A percentile compares a stretch with the other conserved stretches of the same genome.
Conservation (phyloP, 2,888 invertebrate genomes). For the Lasioglossum calceatum region DNA sequence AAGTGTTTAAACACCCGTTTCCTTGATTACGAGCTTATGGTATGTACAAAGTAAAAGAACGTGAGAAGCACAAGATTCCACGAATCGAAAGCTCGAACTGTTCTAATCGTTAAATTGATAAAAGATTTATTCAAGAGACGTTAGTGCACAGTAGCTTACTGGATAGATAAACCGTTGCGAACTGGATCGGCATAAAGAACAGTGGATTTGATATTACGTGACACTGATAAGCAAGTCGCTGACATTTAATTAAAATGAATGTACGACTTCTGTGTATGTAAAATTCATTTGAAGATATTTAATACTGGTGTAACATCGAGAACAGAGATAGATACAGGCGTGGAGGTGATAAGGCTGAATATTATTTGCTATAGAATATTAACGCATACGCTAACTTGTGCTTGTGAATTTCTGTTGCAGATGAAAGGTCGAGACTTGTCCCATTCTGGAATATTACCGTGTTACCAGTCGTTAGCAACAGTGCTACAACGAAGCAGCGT, state of each 20-base stretch:
- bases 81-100: background rate
- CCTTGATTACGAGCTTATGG: background rate
- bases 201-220: background rate
- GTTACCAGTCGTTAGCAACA: slow-evolving; percentile 5
- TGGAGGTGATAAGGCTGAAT: background rate
- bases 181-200: background rate
- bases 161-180: background rate
- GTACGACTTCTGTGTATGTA: background rate
- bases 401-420: background rate
- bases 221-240: background rate
- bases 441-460: slow-evolving; percentile 17
- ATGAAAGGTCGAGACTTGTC: background rate
- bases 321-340: background rate
- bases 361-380: background rate
- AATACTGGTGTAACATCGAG: background rate
- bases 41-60: background rate
- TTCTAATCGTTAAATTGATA: background rate
- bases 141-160: background rate
- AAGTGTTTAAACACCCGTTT: background rate
- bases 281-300: background rate
- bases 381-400: background rate
- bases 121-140: too few species aligned
- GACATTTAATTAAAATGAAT: background rate
- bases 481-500: slow-evolving; percentile 9
- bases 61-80: background rate